Percentiles rank a stretch among this genome's conserved stretches.
These are phyloP conservation scores for Apus apus DNA, from an alignment of 2,113 vertebrate species.

Conservation along the genomic window DNA sequence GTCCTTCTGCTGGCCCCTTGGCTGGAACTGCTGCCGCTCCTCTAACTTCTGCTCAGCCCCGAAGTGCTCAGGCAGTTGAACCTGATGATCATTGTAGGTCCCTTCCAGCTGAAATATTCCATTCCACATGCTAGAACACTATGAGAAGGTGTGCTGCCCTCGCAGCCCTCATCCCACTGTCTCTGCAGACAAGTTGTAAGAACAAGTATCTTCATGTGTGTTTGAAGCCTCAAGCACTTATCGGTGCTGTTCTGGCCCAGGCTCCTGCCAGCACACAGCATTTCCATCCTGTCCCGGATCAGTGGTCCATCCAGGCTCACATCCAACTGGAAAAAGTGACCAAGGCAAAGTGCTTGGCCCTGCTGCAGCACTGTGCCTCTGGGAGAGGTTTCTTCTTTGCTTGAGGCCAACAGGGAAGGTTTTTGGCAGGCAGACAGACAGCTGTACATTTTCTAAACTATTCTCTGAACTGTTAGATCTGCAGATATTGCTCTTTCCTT, in stretches of 20 bases:
- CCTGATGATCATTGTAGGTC: too few relatives aligned
- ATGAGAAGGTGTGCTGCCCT: not conserved
- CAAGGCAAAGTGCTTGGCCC: fast-evolving
- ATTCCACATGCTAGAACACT: not conserved
- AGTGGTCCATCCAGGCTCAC: not conserved
- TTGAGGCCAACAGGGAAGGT: not conserved
- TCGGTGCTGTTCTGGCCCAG: too few relatives aligned
- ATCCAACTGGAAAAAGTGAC: not conserved
- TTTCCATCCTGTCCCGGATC: fast-evolving
- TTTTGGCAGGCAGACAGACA: not conserved
- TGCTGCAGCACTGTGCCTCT: not conserved
- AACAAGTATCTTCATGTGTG: not conserved
- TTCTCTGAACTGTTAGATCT: not conserved
- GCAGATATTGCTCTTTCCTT: not conserved
- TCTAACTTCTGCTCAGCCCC: not conserved
- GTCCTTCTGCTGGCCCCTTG: not conserved
- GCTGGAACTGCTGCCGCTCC: not conserved
- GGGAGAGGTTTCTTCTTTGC: not conserved
- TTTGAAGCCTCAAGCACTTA: not conserved
- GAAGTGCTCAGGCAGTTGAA: not conserved
- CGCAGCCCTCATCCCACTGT: not conserved
- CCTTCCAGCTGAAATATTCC: not conserved
- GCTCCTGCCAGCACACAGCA: not conserved
- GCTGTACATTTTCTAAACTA: not conserved
- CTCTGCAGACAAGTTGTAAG: not conserved